phyloP scores from a whole-genome alignment of 1,140 invertebrate genomes.

The Acromyrmex charruanus region DNA sequence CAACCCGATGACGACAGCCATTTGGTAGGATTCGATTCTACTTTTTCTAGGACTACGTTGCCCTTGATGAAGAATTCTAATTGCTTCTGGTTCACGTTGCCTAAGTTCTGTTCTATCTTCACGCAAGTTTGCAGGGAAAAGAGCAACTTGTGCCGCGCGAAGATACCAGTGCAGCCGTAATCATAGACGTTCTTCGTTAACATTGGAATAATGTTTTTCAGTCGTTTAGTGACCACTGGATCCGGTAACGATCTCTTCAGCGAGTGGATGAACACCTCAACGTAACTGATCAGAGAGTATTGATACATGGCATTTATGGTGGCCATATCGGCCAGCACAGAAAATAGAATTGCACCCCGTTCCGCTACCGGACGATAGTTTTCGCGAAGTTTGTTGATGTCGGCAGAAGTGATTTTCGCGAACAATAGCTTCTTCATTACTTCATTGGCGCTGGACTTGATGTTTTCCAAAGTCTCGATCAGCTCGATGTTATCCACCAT shows the following conservation, averaged over 20 bases:
- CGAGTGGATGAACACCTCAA: conserved; percentile 93
- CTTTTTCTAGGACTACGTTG: conserved; percentile 91
- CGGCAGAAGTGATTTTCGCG: conserved; percentile 90
- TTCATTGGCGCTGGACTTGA: conserved; percentile 93
- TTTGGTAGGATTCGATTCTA: conserved; percentile 89
- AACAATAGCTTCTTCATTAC: conserved; percentile 92
- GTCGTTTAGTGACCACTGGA: conserved; percentile 89
- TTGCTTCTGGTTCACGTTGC: conserved; percentile 89
- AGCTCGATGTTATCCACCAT: conserved; percentile 96
- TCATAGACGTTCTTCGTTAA: conserved; percentile 95
- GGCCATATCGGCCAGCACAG: conserved; percentile 95
- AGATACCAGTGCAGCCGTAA: conserved; percentile 96
- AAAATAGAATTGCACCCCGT: conserved; percentile 95
- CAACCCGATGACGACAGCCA: conserved; percentile 92
- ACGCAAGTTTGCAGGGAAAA: conserved; percentile 96
- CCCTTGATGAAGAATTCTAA: conserved; percentile 97
- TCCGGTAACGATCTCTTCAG: conserved; percentile 93
- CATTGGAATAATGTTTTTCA: conserved; percentile 93
- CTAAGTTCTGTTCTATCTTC: conserved; percentile 91
- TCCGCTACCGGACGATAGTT: conserved; percentile 93
- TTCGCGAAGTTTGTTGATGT: conserved; percentile 94
- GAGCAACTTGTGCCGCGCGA: conserved; percentile 95
- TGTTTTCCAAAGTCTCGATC: conserved; percentile 94
- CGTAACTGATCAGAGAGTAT: conserved; percentile 93
- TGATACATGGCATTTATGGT: conserved; percentile 96